Evolutionary conservation across 2,888 invertebrate species (phyloP).

Genomic region (Octonoba sinensis): DNA sequence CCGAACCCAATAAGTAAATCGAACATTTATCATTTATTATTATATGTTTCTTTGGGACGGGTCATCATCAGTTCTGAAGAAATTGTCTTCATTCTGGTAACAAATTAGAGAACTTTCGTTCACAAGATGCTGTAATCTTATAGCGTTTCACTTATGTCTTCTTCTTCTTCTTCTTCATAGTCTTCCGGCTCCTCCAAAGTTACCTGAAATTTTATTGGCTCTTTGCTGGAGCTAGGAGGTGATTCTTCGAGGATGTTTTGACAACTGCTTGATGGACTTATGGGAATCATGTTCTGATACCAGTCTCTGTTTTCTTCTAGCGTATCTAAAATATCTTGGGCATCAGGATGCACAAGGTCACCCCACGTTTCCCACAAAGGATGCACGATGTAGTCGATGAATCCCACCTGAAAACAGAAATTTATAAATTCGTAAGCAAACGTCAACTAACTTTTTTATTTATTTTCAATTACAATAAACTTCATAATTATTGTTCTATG

Average conservation of each 20-base stretch:
- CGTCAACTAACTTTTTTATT: no score
- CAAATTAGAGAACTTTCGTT: slow-evolving; percentile 1
- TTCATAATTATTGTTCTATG: no score
- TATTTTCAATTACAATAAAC: not conserved
- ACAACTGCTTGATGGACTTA: slow-evolving; percentile 78
- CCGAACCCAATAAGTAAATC: slow-evolving; percentile 22
- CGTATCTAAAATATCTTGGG: slow-evolving; percentile 96
- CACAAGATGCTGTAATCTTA: not conserved
- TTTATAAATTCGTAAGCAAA: no score
- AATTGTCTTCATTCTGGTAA: slow-evolving; percentile 16
- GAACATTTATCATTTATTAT: slow-evolving; percentile 33
- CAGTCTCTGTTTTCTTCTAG: slow-evolving; percentile 98
- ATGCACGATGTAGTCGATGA: slow-evolving; percentile 94
- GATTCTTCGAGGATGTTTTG: slow-evolving; percentile 56
- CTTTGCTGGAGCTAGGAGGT: slow-evolving; percentile 75
- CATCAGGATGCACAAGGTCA: slow-evolving; percentile 98
- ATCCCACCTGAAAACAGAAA: slow-evolving; percentile 65
- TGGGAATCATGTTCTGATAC: slow-evolving; percentile 93
- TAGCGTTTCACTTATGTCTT: not conserved
- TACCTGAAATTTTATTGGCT: slow-evolving; percentile 75
- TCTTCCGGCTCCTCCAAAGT: slow-evolving; percentile 87
- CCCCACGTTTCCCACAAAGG: slow-evolving; percentile 99
- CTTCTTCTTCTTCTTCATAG: slow-evolving; percentile 65
- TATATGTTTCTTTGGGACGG: slow-evolving; percentile 43
- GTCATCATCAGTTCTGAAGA: slow-evolving; percentile 36